Percentiles rank a stretch among this genome's conserved stretches.
Conservation (phyloP, 92 coral and sea anemone species). For the Epizoanthus ramosus region DNA sequence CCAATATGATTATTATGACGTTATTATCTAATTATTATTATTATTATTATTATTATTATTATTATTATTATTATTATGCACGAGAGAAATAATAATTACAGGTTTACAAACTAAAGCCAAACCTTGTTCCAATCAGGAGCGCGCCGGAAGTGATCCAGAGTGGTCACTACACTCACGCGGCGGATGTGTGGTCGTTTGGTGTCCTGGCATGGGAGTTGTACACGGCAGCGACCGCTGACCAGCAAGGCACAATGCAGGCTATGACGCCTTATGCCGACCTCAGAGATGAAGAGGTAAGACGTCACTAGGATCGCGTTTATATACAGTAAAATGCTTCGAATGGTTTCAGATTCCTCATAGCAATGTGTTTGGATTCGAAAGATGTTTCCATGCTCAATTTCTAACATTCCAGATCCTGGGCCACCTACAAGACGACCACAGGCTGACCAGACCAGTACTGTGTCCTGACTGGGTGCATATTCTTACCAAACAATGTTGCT, state of each 20-base stretch:
- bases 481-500: conserved; percentile 71
- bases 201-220: conserved; percentile 58
- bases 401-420: conserved; percentile 29
- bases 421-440: conserved; percentile 29
- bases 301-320: neutral
- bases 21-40: no score
- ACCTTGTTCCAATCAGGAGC: conserved; percentile 40
- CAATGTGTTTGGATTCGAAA: neutral
- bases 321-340: neutral
- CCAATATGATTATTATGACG: no score
- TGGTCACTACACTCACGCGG: conserved; percentile 52
- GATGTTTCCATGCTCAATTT: neutral
- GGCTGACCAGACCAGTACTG: conserved; percentile 45
- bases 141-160: conserved; percentile 61
- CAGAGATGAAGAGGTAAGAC: conserved; percentile 10
- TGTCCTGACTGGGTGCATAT: conserved; percentile 74
- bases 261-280: conserved; percentile 20
- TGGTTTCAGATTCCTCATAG: neutral
- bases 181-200: conserved; percentile 67
- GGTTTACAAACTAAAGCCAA: no score
- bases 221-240: conserved; percentile 32
- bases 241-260: conserved; percentile 1
- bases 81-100: no score
- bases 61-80: no score
- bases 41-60: no score